Conservation (phyloP, 2,888 invertebrate genomes). For the Papilio protenor region DNA sequence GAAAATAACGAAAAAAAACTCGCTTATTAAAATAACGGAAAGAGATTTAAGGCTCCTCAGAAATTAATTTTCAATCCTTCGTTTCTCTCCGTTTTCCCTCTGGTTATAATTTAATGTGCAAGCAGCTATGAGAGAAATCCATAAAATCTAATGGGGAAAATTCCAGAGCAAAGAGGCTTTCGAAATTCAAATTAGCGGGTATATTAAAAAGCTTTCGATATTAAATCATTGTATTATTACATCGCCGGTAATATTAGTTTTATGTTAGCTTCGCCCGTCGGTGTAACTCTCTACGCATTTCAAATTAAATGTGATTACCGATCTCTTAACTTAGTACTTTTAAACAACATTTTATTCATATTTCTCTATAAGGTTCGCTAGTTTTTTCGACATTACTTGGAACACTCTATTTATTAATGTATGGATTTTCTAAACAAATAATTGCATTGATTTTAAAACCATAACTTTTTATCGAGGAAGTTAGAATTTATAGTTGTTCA, state of each 20-base stretch:
- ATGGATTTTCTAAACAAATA: neutral
- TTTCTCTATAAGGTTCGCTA: too few species aligned
- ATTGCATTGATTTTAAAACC: neutral
- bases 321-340: neutral
- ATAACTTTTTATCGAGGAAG: neutral
- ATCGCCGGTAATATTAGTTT: neutral
- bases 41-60: constrained; percentile 57
- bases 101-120: constrained; percentile 79
- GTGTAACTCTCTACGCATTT: neutral
- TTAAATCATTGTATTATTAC: constrained; percentile 31
- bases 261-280: neutral
- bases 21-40: constrained; percentile 53
- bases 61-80: constrained; percentile 72
- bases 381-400: too few species aligned
- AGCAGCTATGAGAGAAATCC: constrained; percentile 72
- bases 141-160: constrained; percentile 80
- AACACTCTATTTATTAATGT: too few species aligned
- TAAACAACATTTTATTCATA: too few species aligned
- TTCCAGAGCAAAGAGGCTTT: constrained; percentile 72
- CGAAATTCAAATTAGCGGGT: constrained; percentile 74
- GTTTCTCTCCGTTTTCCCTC: constrained; percentile 62
- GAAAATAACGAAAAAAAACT: constrained; percentile 50
- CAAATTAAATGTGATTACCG: neutral
- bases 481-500: neutral
- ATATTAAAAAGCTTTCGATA: constrained; percentile 57